Percentiles rank a stretch among this genome's conserved stretches.
These are phyloP conservation scores for Noctuana brunneofusca DNA, from an alignment of 2,888 invertebrate genomes.

Conservation along the genomic window DNA sequence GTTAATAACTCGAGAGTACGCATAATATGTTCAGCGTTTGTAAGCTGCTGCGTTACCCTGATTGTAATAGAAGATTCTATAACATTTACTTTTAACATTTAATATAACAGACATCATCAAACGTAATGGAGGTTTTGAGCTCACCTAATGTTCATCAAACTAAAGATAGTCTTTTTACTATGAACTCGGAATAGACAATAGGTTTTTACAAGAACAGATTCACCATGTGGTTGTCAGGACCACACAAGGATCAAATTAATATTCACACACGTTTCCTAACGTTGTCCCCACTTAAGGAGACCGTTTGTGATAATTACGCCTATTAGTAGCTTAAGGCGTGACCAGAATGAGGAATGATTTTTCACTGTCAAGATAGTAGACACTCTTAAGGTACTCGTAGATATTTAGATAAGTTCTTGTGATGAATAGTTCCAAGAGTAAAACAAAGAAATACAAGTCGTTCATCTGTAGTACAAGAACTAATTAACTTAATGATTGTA, in stretches of 20 bases:
- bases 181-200: too few species aligned
- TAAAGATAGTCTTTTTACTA: too few species aligned
- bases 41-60: too few species aligned
- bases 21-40: background rate
- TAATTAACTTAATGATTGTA: background rate
- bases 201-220: background rate
- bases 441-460: slow-evolving; percentile 10
- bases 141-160: too few species aligned
- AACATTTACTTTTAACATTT: too few species aligned
- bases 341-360: slow-evolving; percentile 21
- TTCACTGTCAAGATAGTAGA: slow-evolving; percentile 15
- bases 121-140: too few species aligned
- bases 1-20: background rate
- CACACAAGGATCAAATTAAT: slow-evolving; percentile 19
- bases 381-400: background rate
- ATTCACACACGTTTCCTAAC: slow-evolving; percentile 9
- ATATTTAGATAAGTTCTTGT: background rate
- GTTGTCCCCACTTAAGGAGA: slow-evolving; percentile 17
- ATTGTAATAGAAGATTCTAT: too few species aligned
- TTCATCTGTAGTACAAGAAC: background rate
- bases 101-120: too few species aligned
- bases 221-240: background rate
- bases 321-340: slow-evolving; percentile 19
- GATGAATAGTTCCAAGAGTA: background rate
- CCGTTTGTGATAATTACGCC: slow-evolving; percentile 25